These are phyloP conservation scores for Pagetopsis macropterus DNA, from an alignment of 2,797 vertebrate species.

Conservation along the genomic window DNA sequence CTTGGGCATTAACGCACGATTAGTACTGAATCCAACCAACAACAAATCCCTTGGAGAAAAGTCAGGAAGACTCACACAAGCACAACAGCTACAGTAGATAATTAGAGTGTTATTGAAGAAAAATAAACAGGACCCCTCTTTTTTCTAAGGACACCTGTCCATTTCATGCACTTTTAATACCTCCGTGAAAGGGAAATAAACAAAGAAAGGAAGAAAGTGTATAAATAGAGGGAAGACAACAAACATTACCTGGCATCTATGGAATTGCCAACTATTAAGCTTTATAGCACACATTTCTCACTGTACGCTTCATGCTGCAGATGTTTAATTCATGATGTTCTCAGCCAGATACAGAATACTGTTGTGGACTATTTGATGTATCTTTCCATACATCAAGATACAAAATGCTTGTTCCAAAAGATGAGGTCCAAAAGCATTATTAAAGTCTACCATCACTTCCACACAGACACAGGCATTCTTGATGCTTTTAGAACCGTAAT, in stretches of 20 bases:
- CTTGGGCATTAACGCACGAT: neutral
- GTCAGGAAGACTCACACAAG: neutral
- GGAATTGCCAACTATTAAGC: neutral
- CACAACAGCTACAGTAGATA: neutral
- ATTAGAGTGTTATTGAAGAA: conserved; percentile 7
- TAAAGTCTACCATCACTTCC: neutral
- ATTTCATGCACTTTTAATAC: neutral
- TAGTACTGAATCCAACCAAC: neutral
- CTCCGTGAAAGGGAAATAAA: conserved; percentile 5
- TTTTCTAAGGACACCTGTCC: neutral
- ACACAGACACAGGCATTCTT: neutral
- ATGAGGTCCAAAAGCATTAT: neutral
- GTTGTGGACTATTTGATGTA: conserved; percentile 2
- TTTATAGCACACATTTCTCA: neutral
- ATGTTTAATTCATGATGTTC: conserved; percentile 43
- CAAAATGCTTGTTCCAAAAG: neutral
- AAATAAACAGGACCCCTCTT: neutral
- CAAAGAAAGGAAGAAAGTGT: neutral
- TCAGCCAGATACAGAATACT: conserved; percentile 18
- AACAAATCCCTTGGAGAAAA: neutral
- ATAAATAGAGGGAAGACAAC: neutral
- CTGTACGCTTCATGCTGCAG: conserved; percentile 28
- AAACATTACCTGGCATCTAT: neutral
- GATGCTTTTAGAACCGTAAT: neutral
- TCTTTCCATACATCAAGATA: neutral